Conservation (phyloP, 2,888 invertebrate species). For the Drosophila antonietae region DNA sequence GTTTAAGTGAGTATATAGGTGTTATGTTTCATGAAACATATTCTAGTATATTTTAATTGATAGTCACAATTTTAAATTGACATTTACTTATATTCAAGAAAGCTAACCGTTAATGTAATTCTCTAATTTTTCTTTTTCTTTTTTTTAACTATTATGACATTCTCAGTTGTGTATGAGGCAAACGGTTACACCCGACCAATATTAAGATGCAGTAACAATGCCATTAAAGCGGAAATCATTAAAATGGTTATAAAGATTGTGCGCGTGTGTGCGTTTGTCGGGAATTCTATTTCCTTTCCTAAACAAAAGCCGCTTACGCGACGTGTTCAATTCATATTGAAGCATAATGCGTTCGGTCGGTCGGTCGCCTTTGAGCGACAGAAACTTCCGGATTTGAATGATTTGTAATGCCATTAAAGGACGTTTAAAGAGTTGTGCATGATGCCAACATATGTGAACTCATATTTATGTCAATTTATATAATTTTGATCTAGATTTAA, state of each 20-base stretch:
- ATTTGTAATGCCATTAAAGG: constrained; percentile 30
- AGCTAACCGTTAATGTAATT: too few relatives aligned
- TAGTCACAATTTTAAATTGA: not conserved
- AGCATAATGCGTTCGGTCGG: constrained; percentile 18
- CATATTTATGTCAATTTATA: not conserved
- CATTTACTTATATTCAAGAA: not conserved
- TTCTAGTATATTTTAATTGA: not conserved
- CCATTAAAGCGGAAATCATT: constrained; percentile 77
- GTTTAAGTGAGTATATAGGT: not conserved
- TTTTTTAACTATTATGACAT: not conserved
- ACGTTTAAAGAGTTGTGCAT: constrained; percentile 9
- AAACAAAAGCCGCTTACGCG: constrained; percentile 71
- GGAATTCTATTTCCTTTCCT: constrained; percentile 74
- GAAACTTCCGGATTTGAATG: constrained; percentile 73
- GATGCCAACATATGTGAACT: not conserved
- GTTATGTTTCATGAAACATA: not conserved
- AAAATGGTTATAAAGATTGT: constrained; percentile 64
- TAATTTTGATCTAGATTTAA: not conserved
- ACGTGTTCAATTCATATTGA: constrained; percentile 30
- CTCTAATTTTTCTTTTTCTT: not conserved
- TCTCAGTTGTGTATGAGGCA: not conserved
- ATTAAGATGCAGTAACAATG: constrained; percentile 46
- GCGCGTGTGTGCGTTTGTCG: constrained; percentile 25
- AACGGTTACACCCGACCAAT: constrained; percentile 12
- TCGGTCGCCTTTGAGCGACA: constrained; percentile 51